Base-by-base conservation (phyloP, 2,113 vertebrate species). In the Nothocercus nigrocapillus region DNA sequence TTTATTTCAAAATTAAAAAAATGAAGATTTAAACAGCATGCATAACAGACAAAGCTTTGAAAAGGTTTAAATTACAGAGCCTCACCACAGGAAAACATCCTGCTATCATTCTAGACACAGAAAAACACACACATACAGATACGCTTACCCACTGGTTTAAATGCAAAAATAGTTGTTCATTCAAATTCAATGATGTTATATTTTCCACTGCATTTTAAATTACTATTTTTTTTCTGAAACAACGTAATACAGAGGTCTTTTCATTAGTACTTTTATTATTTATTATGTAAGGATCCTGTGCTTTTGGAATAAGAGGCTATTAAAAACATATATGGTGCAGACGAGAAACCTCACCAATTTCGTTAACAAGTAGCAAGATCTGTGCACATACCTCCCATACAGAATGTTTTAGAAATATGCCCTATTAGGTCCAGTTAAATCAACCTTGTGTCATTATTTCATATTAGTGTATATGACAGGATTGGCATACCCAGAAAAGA, bases 371-470 rank as follows among this genome's bases (percentile, higher is more conserved):
- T 94, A 94, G 56, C 34, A 89, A 93, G 79, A 80, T 91, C 64
- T 79, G 28, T 62, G 36, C 56, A 51, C 61, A 54, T 79, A 96
- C 28, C 64, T 95, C 54, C 7, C 32, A 66, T 68, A 70, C 7
- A 83, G 59, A 92, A 89, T 64, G 67, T 72, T 94, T 95, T 73
- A 94, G 85, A 95, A 86, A 95, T 69, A 67, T 21, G 21, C 63
- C 89, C 91, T 95, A 93, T 96, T 97, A 97, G 78, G 44, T 94
- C 94, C 77, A 51, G 87, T 97, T 97, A 96, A 96, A 76, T 97
- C 96, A 96, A 85, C 89, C 69, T 87, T 79, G 67, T 91, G 87
- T 94, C 94, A 86, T 97, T 95, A 93, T 74, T 97, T 96, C 93
- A 61, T 72, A 90, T 95, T 95, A 96, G 88, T 85, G 63, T 93